Conservation (phyloP, 1,140 invertebrate genomes). For the Tetramorium simillimum region DNA sequence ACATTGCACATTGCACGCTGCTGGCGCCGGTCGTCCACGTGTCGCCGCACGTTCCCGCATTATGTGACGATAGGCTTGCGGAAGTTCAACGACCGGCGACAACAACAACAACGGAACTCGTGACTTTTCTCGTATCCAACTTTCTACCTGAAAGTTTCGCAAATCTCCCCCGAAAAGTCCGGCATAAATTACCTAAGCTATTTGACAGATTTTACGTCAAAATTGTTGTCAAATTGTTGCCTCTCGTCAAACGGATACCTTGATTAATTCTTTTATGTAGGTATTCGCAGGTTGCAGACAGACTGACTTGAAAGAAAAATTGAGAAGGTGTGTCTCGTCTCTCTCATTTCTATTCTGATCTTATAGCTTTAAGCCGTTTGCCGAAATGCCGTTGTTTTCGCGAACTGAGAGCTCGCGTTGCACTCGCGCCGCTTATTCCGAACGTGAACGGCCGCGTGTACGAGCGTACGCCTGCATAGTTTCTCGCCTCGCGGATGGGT, state of each 20-base stretch:
- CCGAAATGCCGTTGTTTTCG: background rate
- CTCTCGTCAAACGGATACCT: background rate
- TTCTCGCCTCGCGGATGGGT: background rate
- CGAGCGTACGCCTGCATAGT: background rate
- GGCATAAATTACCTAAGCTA: background rate
- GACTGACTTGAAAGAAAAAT: background rate
- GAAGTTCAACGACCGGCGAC: constrained; percentile 6
- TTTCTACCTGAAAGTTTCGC: background rate
- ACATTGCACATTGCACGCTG: background rate
- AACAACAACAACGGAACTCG: background rate
- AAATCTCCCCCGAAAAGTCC: background rate
- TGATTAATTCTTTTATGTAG: background rate
- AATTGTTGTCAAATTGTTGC: background rate
- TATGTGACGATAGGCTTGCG: background rate
- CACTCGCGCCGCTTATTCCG: background rate
- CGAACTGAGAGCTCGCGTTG: background rate
- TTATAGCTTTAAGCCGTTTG: background rate
- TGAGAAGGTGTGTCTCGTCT: background rate
- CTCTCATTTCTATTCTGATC: background rate
- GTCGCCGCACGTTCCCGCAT: constrained; percentile 17
- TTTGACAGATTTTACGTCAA: background rate
- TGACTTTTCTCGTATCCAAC: background rate
- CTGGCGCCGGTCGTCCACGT: constrained; percentile 11
- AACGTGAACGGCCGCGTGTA: background rate
- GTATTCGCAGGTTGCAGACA: background rate